Percentiles rank a stretch among this genome's conserved stretches.
Conservation (phyloP, 1,140 invertebrate genomes). For the Tetramorium alpestre region DNA sequence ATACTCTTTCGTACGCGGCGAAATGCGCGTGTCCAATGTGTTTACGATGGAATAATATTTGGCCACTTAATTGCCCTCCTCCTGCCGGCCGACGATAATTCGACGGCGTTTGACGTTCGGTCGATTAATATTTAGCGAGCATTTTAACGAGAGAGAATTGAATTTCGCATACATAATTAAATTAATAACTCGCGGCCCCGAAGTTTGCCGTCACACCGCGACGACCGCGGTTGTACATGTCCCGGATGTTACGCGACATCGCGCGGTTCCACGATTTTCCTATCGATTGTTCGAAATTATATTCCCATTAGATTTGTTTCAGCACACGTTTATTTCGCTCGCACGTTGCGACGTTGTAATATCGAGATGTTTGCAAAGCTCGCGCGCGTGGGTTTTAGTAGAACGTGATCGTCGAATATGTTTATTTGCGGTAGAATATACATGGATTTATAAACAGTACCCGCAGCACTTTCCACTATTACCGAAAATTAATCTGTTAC, state of each 20-base stretch:
- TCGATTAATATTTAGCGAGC: constrained; percentile 49
- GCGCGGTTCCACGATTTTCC: constrained; percentile 4
- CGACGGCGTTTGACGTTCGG: constrained; percentile 12
- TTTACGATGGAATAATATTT: constrained; percentile 59
- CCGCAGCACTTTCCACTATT: background rate
- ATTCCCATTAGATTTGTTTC: background rate
- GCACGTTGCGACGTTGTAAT: background rate
- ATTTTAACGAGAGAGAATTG: constrained; percentile 42
- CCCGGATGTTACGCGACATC: constrained; percentile 14
- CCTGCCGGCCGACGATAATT: constrained; percentile 17
- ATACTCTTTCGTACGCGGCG: background rate
- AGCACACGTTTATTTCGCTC: background rate
- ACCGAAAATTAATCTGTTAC: constrained; percentile 25
- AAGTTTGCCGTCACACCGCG: constrained; percentile 17
- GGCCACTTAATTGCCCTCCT: constrained; percentile 10
- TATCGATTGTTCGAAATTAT: constrained; percentile 12
- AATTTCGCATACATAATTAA: constrained; percentile 44
- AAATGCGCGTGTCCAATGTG: background rate
- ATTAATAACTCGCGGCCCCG: constrained; percentile 37
- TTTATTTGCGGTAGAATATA: background rate
- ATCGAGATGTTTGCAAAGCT: background rate
- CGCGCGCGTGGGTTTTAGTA: background rate
- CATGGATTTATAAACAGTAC: background rate
- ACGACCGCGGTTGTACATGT: background rate
- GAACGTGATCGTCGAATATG: background rate